Evolutionary conservation across 1,140 invertebrate genomes (phyloP), one percentile per base, ranked within the genome.

Genomic region (Cydia strobilella): DNA sequence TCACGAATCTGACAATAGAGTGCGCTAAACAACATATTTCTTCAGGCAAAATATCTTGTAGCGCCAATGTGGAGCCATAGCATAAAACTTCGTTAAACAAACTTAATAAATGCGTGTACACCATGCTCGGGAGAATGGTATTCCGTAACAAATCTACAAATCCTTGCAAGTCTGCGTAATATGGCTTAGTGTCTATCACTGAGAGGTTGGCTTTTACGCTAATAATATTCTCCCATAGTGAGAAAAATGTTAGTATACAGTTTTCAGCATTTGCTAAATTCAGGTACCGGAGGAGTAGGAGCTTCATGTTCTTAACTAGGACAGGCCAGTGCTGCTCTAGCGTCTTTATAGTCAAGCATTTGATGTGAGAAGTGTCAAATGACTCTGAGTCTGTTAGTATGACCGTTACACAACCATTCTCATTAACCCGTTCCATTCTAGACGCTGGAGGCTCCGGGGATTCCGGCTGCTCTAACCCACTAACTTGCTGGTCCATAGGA

Each of bases 181-280:
- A 98, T 4, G 97, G 96, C 84, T 97, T 97, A 3, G 97, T 98
- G 85, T 98, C 97, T 75, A 97, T 96, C 12, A 98, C 95, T 23
- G 97, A 97, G 25, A 98, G 93, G 93, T 98, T 98, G 13, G 97
- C 96, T 90, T 97, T 97, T 0, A 98, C 97, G 63, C 97, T 97
- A 84, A 98, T 98, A n/a, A 97, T 97, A 76, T 96, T 96, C 85
- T 97, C 96, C 97, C 97, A 98, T 10, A 98, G 90, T 73, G 96
- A 95, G 62, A 98, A 94, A 86, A 98, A 98, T 25, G 96, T 97
- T 48, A 97, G 94, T 65, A 97, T 94, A 87, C 95, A 95, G 78
- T 95, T 95, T 92, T 94, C 95, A 75, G 94, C 93, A 80, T 94
- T 94, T 63, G 94, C 85, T 79, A 94, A 92, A 87, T 94, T 94